phyloP scores from a whole-genome alignment of 2,888 invertebrate genomes.

The Agonopterix subpropinquella region DNA sequence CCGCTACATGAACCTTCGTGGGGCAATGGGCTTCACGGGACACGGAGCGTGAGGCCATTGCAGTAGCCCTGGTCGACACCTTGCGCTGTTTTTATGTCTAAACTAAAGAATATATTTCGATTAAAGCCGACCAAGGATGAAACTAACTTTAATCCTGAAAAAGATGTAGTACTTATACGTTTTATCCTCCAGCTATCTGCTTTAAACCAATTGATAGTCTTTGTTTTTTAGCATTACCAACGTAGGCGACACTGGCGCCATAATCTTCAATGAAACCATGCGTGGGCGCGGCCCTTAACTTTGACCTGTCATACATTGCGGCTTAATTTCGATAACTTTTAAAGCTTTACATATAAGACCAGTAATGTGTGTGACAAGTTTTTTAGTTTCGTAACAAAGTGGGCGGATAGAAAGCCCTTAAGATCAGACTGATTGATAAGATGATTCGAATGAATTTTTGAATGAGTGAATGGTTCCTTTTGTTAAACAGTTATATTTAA shows the following conservation, averaged over 20 bases:
- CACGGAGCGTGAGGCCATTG: too few species aligned
- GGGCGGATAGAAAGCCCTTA: slow-evolving; percentile 21
- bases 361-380: slow-evolving; percentile 10
- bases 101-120: too few species aligned
- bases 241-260: slow-evolving; percentile 39
- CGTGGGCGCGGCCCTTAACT: slow-evolving; percentile 33
- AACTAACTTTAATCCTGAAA: too few species aligned
- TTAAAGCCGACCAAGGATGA: too few species aligned
- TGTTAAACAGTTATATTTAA: slow-evolving; percentile 1
- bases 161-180: too few species aligned
- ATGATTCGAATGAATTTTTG: slow-evolving; percentile 8
- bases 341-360: slow-evolving; percentile 11
- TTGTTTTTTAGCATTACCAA: slow-evolving; percentile 1
- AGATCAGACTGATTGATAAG: slow-evolving; percentile 16
- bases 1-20: too few species aligned
- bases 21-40: too few species aligned
- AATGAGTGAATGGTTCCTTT: slow-evolving; percentile 3
- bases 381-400: slow-evolving; percentile 13
- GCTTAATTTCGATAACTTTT: slow-evolving; percentile 3
- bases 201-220: background rate
- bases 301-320: slow-evolving; percentile 11
- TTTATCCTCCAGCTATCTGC: too few species aligned
- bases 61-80: too few species aligned
- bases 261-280: slow-evolving; percentile 21
- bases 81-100: too few species aligned